Evolutionary conservation across 2,888 invertebrate genomes (phyloP), one percentile per base, ranked within the genome.

Genomic region (Spodoptera exigua): DNA sequence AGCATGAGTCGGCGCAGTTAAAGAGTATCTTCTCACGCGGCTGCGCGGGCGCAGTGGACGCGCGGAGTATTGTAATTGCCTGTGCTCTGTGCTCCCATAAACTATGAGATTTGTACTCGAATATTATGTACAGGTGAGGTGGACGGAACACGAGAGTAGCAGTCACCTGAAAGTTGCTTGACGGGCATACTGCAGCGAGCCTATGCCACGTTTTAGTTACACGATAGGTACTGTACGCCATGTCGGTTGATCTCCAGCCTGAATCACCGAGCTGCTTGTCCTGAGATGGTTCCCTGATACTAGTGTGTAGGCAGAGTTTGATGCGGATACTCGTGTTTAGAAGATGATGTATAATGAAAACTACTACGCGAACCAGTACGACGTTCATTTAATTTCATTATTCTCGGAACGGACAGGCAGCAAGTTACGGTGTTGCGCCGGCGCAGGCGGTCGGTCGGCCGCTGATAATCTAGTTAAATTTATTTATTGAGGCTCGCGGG

Each of bases 401-500:
- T 34, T 74, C 66, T 7, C 11, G 21, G 47, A 16, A 52, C 77
- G 82, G 80, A 49, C 83, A 74, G 78, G 64, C 70, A 64, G 74
- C 68, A 39, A 57, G 58, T 64, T 78, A 72, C 52, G 60, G 46
- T 21, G 60, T 53, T 58, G 79, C 76, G 77, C 64, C 61, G 54
- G 76, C 74, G 78, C 79, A 63, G 65, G 76, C 76, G 62, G 65
- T 53, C 76, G 62, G 67, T 52, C 71, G 71, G 56, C 61, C 76
- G 82, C 88, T 86, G 90, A 89, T 90, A 89, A 90, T 90, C 90
- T 90, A 87, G 88, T 89, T 87, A 87, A 87, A 89, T 87, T 83
- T 89, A 90, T 90, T 89, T 89, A 90, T 87, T 82, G 84, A 62
- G 76, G 70, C 70, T 57, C 72, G 71, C 72, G 62, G 62, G 75